Conservation (phyloP, 2,888 invertebrate species). For the Pandemis heparana region DNA sequence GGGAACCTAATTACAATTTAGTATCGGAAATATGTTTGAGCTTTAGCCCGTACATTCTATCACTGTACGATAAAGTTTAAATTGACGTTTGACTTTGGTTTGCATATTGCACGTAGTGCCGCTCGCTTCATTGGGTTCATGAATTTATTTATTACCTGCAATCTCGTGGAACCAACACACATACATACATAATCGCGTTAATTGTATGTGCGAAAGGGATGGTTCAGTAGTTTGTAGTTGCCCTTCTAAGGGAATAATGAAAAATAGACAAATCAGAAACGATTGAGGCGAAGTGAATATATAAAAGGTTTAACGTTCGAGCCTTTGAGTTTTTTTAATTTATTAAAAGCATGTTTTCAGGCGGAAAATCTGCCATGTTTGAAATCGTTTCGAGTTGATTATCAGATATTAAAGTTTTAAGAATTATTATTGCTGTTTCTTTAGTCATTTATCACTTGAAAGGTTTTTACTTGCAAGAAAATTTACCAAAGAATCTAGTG, state of each 20-base stretch:
- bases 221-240: not conserved
- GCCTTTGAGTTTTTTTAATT: not conserved
- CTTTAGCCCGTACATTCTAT: not conserved
- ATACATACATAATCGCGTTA: slow-evolving; percentile 41
- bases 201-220: slow-evolving; percentile 18
- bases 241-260: not conserved
- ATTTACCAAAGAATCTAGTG: not conserved
- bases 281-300: not conserved
- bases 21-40: slow-evolving; percentile 3
- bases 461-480: not conserved
- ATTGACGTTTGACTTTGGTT: not conserved
- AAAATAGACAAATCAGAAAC: not conserved
- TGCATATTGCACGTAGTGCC: slow-evolving; percentile 50
- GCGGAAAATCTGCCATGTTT: not conserved
- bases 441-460: not conserved
- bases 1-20: slow-evolving; percentile 18
- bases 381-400: not conserved
- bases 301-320: not conserved
- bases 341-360: not conserved
- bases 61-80: slow-evolving; percentile 2
- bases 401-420: not conserved
- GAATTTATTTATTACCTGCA: slow-evolving; percentile 66
- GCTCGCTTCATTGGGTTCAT: slow-evolving; percentile 64
- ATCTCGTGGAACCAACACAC: slow-evolving; percentile 51
- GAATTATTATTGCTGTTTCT: not conserved